Conservation (phyloP, 2,113 vertebrate species). For the Bostrychus sinensis region DNA sequence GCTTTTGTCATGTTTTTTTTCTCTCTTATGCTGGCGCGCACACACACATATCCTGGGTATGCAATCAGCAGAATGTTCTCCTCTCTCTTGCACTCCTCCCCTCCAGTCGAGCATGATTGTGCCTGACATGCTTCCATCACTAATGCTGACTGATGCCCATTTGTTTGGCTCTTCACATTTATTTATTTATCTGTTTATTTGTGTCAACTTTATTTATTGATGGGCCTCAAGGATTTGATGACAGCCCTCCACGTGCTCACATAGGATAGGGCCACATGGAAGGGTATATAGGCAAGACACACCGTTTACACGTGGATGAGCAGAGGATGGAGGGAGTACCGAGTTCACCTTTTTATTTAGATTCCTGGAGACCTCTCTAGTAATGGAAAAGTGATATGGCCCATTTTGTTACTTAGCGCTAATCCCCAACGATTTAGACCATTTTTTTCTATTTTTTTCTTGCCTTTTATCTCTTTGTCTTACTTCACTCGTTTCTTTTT, state of each 20-base stretch:
- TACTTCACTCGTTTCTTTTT: constrained; percentile 50
- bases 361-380: constrained; percentile 60
- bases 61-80: constrained; percentile 52
- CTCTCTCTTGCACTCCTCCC: constrained; percentile 56
- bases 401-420: constrained; percentile 78
- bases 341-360: constrained; percentile 70
- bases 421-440: constrained; percentile 71
- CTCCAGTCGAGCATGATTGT: constrained; percentile 63
- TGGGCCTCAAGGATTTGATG: constrained; percentile 64
- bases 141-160: constrained; percentile 79
- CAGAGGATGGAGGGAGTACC: constrained; percentile 31
- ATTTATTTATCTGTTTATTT: constrained; percentile 86
- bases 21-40: constrained; percentile 34
- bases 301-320: constrained; percentile 59
- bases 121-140: constrained; percentile 75
- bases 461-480: constrained; percentile 49
- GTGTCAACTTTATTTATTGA: constrained; percentile 80
- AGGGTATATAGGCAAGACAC: constrained; percentile 28
- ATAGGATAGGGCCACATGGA: constrained; percentile 16
- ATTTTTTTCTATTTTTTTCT: constrained; percentile 37
- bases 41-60: constrained; percentile 13
- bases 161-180: constrained; percentile 70
- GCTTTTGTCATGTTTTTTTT: neutral
- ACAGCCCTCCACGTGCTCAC: constrained; percentile 70
- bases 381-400: constrained; percentile 77